Evolutionary conservation across 1,140 invertebrate species (phyloP).

Genomic region (Diprion similis): DNA sequence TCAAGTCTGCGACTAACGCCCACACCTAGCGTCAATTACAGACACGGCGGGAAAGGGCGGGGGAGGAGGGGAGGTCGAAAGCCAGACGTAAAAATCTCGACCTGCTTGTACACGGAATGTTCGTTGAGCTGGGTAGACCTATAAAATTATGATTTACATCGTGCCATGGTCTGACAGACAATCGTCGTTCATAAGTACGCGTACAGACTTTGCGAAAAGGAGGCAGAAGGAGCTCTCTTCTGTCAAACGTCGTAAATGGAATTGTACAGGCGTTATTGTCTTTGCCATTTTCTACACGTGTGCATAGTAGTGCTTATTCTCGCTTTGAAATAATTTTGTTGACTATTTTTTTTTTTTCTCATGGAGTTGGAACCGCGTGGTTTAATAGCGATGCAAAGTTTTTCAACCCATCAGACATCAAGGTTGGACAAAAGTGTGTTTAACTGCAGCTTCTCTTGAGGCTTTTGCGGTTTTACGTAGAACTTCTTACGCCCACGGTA

Average conservation of each 20-base stretch:
- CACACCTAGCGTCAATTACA: neutral
- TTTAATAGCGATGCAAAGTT: slow-evolving; percentile 36
- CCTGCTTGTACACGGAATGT: neutral
- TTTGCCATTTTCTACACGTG: neutral
- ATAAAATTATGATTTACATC: slow-evolving; percentile 59
- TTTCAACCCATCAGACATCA: slow-evolving; percentile 33
- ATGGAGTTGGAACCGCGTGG: neutral
- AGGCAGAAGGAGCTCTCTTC: neutral
- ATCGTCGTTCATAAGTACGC: neutral
- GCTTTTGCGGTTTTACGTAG: slow-evolving; percentile 49
- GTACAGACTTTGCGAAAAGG: neutral
- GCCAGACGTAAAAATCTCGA: slow-evolving; percentile 12
- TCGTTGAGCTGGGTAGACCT: slow-evolving; percentile 34
- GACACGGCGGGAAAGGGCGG: no score
- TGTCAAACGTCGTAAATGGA: neutral
- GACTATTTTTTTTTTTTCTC: neutral
- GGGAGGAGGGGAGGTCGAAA: neutral
- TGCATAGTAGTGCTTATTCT: no score
- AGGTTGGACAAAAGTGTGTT: slow-evolving; percentile 10
- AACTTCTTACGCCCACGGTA: slow-evolving; percentile 35
- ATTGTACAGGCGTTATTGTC: neutral
- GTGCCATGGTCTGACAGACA: slow-evolving; percentile 46
- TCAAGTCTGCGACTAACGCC: neutral
- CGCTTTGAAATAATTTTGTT: no score
- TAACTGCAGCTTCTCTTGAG: slow-evolving; percentile 34